Evolutionary conservation across 2,797 vertebrate genomes (phyloP), one percentile per base, ranked within the genome.

Genomic region (Hemibagrus guttatus): DNA sequence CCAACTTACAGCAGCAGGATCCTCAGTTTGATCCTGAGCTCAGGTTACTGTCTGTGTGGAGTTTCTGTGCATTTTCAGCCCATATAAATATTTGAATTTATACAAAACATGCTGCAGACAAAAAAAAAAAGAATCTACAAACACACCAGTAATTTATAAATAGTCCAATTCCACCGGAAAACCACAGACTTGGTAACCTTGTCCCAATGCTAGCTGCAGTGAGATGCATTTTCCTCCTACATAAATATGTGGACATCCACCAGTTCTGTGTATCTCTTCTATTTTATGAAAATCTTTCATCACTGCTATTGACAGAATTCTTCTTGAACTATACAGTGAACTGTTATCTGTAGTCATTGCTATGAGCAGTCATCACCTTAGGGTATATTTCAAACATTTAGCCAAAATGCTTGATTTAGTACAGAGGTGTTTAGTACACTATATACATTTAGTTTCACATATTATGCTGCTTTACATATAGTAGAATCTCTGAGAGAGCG

Each of bases 401-500:
- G 13, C 26, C 5, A 46, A 19, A n/a, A 52, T 31, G 7, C 54
- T 58, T 35, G 17, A 1, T 31, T 54, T 3, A 78, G 52, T 74
- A 75, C 49, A 54, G 16, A 75, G 7, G 26, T 56, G 17, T 78
- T 28, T 75, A 49, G 42, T 19, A 42, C 1, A 49, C 46, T 7
- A 2, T 39, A 39, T 39, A 39, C 35, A 84, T 85, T 83, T 81
- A 56, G 61, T 78, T 66, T 87, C 8, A 68, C 14, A 23, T 16
- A 63, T 63, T 66, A 83, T 52, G 56, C 71, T 80, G 39, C 81
- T 72, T 23, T 80, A 56, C 39, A 49, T 74, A 35, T n/a, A 83
- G 87, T 31, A n/a, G 64, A 80, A 82, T 76, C 71, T 54, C 83
- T 76, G 26, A 89, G 64, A 19, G 49, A 52, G 21, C 35, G 72